These are phyloP conservation scores for Gryon sp. DNA, from an alignment of 1,140 invertebrate genomes.

Conservation along the genomic window DNA sequence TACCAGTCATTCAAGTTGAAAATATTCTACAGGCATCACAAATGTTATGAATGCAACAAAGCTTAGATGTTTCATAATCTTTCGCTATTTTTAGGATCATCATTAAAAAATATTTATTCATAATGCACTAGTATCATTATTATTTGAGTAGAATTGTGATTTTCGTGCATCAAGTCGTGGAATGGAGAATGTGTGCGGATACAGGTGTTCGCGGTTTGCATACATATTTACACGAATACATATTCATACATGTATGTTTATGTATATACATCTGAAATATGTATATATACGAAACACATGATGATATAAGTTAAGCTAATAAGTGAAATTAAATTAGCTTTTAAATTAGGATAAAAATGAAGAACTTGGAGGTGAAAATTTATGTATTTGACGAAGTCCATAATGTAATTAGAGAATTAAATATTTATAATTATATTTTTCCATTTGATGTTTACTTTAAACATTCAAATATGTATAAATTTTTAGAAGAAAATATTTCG, in stretches of 20 bases:
- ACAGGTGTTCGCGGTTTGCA: neutral
- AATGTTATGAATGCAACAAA: neutral
- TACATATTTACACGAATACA: neutral
- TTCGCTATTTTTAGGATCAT: no score
- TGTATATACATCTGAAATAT: constrained; percentile 5
- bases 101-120: no score
- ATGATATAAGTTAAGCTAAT: constrained; percentile 16
- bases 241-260: constrained; percentile 4
- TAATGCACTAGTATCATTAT: no score
- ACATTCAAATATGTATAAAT: no score
- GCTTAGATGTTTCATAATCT: no score
- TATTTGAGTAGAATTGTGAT: neutral
- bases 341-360: constrained; percentile 1
- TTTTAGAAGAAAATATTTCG: no score
- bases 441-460: no score
- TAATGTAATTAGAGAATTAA: no score
- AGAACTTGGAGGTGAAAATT: no score
- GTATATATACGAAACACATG: neutral
- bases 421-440: no score
- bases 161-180: neutral
- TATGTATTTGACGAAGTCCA: no score
- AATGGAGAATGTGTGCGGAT: neutral
- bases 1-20: constrained; percentile 7
- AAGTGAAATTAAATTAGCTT: constrained; percentile 12
- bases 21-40: neutral